Base-by-base conservation (phyloP, 35 echinoderm and acorn worm genomes). In the Patiria miniata region DNA sequence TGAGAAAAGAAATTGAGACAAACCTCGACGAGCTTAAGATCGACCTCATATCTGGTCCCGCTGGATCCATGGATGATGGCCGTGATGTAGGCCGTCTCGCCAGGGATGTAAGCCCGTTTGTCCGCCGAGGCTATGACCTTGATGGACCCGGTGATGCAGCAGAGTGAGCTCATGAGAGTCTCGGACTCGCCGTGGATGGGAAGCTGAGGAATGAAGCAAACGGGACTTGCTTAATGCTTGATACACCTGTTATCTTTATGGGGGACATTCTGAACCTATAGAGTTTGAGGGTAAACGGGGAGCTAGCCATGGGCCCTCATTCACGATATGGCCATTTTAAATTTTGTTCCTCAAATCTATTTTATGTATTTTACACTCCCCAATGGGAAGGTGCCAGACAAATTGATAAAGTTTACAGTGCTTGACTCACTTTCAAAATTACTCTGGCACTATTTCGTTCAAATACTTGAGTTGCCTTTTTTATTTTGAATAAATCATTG, bases 51-150 rank as follows among this genome's bases (percentile, higher is more conserved):
- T 73, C 65, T 73, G 2, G 21, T 23, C 34, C 65, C 65, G 8
- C 26, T 73, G 19, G 65, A 73, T 32, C 65, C 65, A 1, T 36
- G 19, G 65, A 73, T 34, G 29, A 36, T 36, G 29, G 65, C 65
- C 26, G 65, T 73, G 29, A 73, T 73, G 34, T 73, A 73, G 26
- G 65, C 65, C 26, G 65, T 73, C 34, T 73, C 65, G 2, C 65
- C 65, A 10, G 65, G 65, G 8, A 73, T 30, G 65, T 73, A 73
- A 1, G 65, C 65, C 26, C 65, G 65, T 36, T 30, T 22, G 65
- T 73, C 65, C 6, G 65, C 34, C 29, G 65, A 73, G 23, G 65
- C 65, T 23, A 1, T 18, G 34, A 34, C 34, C 34, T 26, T 73
- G 3, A 73, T 34, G 19, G 65, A 32, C 26, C 65, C 26, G 34